Conservation (phyloP, 2,113 vertebrate species). For the Eurypyga helias region DNA sequence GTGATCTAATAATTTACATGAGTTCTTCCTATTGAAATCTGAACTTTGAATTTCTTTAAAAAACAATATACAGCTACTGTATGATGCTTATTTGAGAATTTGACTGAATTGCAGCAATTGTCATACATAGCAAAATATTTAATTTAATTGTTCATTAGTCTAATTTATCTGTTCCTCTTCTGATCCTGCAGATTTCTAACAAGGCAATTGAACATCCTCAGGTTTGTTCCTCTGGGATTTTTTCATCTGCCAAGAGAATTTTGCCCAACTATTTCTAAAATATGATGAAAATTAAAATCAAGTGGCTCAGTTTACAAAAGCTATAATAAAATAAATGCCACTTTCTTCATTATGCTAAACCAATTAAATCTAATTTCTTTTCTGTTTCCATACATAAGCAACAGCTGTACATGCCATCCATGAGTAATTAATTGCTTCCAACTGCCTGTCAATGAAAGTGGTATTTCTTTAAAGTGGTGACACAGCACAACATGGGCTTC, state of each 20-base stretch:
- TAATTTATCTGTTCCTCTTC: background rate
- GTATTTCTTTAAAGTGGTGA: slow-evolving; percentile 54
- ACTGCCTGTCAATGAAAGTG: slow-evolving; percentile 57
- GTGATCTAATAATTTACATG: background rate
- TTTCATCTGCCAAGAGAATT: slow-evolving; percentile 63
- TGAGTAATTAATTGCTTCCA: slow-evolving; percentile 77
- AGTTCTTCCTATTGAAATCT: background rate
- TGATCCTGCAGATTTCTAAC: slow-evolving; percentile 57
- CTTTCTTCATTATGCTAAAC: slow-evolving; percentile 76
- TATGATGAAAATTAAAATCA: slow-evolving; percentile 67
- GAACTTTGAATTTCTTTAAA: background rate
- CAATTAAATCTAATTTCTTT: slow-evolving; percentile 82
- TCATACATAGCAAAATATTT: slow-evolving; percentile 55
- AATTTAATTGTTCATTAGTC: slow-evolving; percentile 45
- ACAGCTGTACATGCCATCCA: slow-evolving; percentile 74
- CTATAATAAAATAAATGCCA: slow-evolving; percentile 77
- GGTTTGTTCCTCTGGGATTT: slow-evolving; percentile 46
- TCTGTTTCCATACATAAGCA: slow-evolving; percentile 78
- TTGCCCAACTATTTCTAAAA: slow-evolving; percentile 44
- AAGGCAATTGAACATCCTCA: slow-evolving; percentile 42
- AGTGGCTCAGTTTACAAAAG: slow-evolving; percentile 66
- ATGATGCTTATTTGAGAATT: background rate
- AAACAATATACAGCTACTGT: background rate
- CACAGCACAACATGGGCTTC: background rate
- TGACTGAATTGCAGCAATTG: background rate